Percentiles rank a stretch among this genome's conserved stretches.
Evolutionary conservation across 2,888 invertebrate species (phyloP).

Genomic region (Yponomeuta cagnagella): DNA sequence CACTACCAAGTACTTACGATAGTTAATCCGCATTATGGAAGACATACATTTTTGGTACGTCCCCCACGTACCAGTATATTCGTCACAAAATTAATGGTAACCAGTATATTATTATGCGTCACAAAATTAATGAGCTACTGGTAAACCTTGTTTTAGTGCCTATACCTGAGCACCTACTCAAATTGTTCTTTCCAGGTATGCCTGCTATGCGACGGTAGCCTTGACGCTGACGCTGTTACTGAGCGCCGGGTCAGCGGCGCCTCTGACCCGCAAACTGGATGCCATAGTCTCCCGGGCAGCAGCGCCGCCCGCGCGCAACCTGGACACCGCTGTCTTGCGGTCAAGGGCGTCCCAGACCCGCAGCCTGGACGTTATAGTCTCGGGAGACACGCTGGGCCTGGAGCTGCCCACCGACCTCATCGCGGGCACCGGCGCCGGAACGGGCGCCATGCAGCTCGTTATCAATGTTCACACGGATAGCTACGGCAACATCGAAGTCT

Average conservation of each 20-base stretch:
- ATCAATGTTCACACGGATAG: slow-evolving; percentile 63
- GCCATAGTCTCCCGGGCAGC: slow-evolving; percentile 37
- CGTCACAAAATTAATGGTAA: too few relatives aligned
- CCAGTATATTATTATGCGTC: too few relatives aligned
- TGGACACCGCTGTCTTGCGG: slow-evolving; percentile 37
- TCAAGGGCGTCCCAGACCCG: slow-evolving; percentile 11
- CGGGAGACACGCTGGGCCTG: slow-evolving; percentile 55
- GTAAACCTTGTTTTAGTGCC: not conserved
- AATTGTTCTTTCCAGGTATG: slow-evolving; percentile 34
- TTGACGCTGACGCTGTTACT: slow-evolving; percentile 31
- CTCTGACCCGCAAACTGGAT: slow-evolving; percentile 31
- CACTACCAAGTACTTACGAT: too few relatives aligned
- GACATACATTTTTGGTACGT: too few relatives aligned
- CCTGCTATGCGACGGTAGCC: slow-evolving; percentile 32
- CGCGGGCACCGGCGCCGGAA: slow-evolving; percentile 45
- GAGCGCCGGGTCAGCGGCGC: slow-evolving; percentile 34
- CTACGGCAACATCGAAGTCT: slow-evolving; percentile 61
- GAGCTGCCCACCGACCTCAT: slow-evolving; percentile 55
- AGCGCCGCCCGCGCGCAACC: slow-evolving; percentile 26
- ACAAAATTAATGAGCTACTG: too few relatives aligned
- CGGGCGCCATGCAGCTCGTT: slow-evolving; percentile 57
- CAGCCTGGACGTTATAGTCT: slow-evolving; percentile 38
- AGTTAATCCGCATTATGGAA: too few relatives aligned
- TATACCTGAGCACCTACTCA: not conserved
- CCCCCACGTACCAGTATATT: too few relatives aligned